Evolutionary conservation across 2,113 vertebrate species (phyloP), one percentile per base, ranked within the genome.

Genomic region (Stigmatopora nigra): DNA sequence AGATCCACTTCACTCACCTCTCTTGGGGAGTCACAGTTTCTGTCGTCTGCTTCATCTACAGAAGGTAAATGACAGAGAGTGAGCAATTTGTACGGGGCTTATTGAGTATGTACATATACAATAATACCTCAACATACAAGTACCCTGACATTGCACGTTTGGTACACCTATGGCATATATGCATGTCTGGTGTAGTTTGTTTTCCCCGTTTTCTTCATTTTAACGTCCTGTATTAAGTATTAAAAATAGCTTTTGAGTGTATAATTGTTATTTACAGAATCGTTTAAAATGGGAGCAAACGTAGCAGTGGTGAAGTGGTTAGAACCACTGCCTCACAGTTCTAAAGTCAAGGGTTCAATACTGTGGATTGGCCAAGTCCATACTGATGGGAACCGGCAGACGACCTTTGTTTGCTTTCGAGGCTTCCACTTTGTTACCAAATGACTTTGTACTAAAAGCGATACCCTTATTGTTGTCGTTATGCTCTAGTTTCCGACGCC

Each of bases 11-110:
- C 73, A 88, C 92, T 93, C 91, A 92, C 95, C 93, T 95, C 94
- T 90, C 92, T 92, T 78, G 93, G 88, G 68, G 85, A 88, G 70
- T 94, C 93, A 3, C 93, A 93, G 89, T 84, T 94, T 90, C 88
- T 92, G 71, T 94, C 93, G 1, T 94, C 92, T 81, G 92, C 90
- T 47, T 94, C 92, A 61, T 92, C 93, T 93, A 86, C 69, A 75
- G 82, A 64, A 19, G 36, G 64, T 72, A 85, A 44, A 69, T 70
- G 69, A 83, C 65, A 82, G 73, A 67, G 82, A 80, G 77, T 72
- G 55, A 65, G 44, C 72, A 70, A 81, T 81, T 82, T 83, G 82
- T 76, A 61, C 47, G 72, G 65, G 19, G 38, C 72, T 77, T 72
- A 74, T 75, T 66, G 68, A 73, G 53, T 67, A 72, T 41, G 57